Percentiles rank a stretch among this genome's conserved stretches.
These are phyloP conservation scores for Euleptes europaea DNA, from an alignment of 2,113 vertebrate genomes.

Conservation along the genomic window DNA sequence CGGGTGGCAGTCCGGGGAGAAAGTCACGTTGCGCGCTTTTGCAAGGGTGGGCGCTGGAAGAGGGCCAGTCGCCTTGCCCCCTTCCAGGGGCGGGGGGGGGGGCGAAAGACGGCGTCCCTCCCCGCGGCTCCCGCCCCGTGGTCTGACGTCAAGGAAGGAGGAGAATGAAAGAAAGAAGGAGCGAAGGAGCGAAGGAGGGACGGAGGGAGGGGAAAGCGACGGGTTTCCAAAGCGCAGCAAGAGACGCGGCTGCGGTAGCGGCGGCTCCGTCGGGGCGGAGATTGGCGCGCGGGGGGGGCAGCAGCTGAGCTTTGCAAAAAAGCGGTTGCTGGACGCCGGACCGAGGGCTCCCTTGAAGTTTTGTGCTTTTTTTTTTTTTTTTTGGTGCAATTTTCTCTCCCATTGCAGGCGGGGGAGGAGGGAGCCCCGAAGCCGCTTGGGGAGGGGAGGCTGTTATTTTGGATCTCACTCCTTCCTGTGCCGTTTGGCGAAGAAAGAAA, in stretches of 20 bases:
- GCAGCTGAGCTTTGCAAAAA: neutral
- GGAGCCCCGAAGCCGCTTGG: no score
- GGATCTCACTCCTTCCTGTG: no score
- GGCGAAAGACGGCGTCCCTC: no score
- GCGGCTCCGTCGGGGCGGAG: neutral
- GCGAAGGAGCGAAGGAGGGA: neutral
- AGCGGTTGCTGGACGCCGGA: no score
- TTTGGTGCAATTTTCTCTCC: no score
- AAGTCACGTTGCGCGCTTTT: no score
- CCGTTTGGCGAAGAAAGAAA: no score
- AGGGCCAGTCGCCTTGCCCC: rapidly evolving
- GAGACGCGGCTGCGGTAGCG: neutral
- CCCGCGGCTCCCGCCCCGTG: neutral
- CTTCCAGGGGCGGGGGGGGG: no score
- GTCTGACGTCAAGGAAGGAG: slow-evolving; percentile 33
- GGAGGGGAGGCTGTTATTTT: no score
- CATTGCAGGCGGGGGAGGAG: no score
- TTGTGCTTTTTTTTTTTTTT: neutral
- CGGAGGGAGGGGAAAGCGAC: neutral
- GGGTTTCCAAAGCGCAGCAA: neutral
- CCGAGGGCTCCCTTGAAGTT: neutral
- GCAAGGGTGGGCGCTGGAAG: neutral
- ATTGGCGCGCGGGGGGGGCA: neutral
- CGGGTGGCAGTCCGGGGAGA: neutral
- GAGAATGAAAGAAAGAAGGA: neutral